Base-by-base conservation (phyloP, 2,888 invertebrate genomes). In the Himalopsyche kuldschensis region DNA sequence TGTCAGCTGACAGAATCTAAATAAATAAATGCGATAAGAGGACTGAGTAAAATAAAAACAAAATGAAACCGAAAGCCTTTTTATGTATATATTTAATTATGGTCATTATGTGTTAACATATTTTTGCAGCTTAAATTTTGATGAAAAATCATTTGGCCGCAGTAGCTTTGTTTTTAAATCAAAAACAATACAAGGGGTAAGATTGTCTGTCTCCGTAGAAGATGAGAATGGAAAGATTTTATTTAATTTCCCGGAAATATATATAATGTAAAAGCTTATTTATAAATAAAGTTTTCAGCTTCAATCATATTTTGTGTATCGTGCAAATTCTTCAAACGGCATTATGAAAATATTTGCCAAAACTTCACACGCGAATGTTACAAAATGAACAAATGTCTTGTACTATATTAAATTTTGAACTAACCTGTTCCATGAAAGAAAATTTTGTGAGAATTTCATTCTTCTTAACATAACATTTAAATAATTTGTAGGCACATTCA, bases 331-430 rank as follows among this genome's bases (percentile, higher is more conserved):
- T 78, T 75, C 82, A 78, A 82, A 82, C 69, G 78, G 69, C 82
- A 82, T 78, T 75, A 82, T 75, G 78, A 77, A 82, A 82, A 82
- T 82, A 78, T 82, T 69, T 82, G 82, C 75, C 75, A 69, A 69
- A 69, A 82, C 78, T 82, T 82, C 75, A 69, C 82, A 82, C 82
- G 82, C 82, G 47, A 82, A 78, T 46, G 63, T 78, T 78, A 32
- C 24, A 79, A 78, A 69, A 79, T 78, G 78, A 82, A 82, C 69
- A 41, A 82, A 75, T 82, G 78, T 82, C 82, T 82, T 27, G 30
- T 69, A 69, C 3, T 69, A 4, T 69, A 69, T 69, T 69, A 27
- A 30, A 69, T 69, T 69, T 69, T 15, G 11, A 30, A 10, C 11
- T 69, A 27, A 30, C 30, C 30, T 11, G 15, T 69, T 69, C 15